Conservation (phyloP, 2,888 invertebrate species). For the Parochlus steinenii region DNA sequence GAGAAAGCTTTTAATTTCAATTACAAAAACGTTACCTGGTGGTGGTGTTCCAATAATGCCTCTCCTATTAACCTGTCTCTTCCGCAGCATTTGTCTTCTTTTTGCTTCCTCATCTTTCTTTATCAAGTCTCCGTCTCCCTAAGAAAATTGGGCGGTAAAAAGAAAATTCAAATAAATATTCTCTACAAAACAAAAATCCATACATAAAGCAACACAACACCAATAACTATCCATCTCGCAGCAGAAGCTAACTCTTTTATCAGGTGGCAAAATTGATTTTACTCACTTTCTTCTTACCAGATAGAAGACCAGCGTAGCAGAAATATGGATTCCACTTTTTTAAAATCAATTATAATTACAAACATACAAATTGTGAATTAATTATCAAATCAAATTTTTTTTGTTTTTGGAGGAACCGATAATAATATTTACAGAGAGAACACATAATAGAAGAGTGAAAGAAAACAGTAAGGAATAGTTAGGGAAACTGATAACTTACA, state of each 20-base stretch:
- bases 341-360: slow-evolving; percentile 4
- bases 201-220: too few relatives aligned
- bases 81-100: slow-evolving; percentile 56
- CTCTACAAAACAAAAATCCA: background rate
- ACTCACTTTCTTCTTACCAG: slow-evolving; percentile 19
- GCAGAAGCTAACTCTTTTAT: background rate
- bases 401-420: background rate
- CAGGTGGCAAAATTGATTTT: background rate
- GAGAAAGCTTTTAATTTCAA: too few relatives aligned
- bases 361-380: background rate
- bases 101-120: slow-evolving; percentile 32
- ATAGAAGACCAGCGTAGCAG: slow-evolving; percentile 31
- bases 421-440: too few relatives aligned
- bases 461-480: too few relatives aligned
- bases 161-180: too few relatives aligned
- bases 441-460: too few relatives aligned
- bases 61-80: slow-evolving; percentile 38
- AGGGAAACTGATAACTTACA: slow-evolving; percentile 15
- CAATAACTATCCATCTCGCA: background rate
- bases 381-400: slow-evolving; percentile 1
- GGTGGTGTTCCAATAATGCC: slow-evolving; percentile 31
- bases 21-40: too few relatives aligned
- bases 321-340: slow-evolving; percentile 38
- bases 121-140: slow-evolving; percentile 23
- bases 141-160: too few relatives aligned